Evolutionary conservation across 2,888 invertebrate genomes (phyloP), one percentile per base, ranked within the genome.

Genomic region (Scelioninae gen. 1): DNA sequence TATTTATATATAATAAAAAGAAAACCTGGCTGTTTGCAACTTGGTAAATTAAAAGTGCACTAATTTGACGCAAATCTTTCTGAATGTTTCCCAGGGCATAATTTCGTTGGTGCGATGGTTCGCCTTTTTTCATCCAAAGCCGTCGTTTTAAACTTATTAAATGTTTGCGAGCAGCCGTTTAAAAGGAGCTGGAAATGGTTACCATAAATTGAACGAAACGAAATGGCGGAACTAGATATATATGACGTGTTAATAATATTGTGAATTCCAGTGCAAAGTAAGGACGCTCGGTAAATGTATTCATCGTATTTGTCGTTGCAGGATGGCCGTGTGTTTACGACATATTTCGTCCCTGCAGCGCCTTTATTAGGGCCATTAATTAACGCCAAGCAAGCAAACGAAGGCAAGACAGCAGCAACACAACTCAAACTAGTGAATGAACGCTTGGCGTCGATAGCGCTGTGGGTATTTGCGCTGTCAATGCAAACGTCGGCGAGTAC

Each of bases 301-400:
- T 68, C 65, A 68, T 51, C 69, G 78, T 75, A 75, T 83, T 79
- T 63, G 74, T 63, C 58, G 71, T 63, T 38, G 68, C 65, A 43
- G 71, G 56, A 79, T 71, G 23, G 71, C 75, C 82, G 69, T 65
- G 69, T 83, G 79, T 83, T 83, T 71, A 79, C 75, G 83, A 83
- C 79, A 75, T 71, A 79, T 83, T 83, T 79, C 75, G 79, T 83
- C 56, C 53, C 60, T 56, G 56, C 55, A 49, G 78, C 55, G 69
- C 79, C 83, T 83, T 83, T 83, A 83, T 83, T 79, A 58, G 75
- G 74, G 79, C 71, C 71, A 79, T 83, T 83, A 83, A 83, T 83
- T 79, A 83, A 75, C 56, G 79, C 75, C 78, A 75, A 71, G 79
- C 75, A 75, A 77, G 82, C 77, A 77, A 82, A 82, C 77, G 82